Evolutionary conservation across 2,113 vertebrate genomes (phyloP), one percentile per base, ranked within the genome.

Genomic region (Petrocephalus zakoni): DNA sequence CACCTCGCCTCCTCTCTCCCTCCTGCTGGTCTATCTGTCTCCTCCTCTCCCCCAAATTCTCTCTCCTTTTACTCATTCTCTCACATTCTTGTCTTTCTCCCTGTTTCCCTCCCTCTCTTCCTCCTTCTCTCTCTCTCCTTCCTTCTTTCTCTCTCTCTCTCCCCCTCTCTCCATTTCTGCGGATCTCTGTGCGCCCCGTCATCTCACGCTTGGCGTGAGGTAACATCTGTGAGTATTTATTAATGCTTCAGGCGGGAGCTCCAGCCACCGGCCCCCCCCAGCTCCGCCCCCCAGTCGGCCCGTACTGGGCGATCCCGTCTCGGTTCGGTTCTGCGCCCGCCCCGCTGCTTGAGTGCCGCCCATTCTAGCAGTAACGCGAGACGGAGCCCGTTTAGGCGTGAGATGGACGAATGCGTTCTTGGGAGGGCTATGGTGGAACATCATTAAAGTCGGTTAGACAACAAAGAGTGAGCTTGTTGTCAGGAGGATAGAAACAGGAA

Each of bases 191-290:
- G 61, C 37, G 46, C 49, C 83, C 49, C 22, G 7, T 86, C 84
- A 29, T 78, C 51, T 56, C 61, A 25, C 58, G 22, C n/a, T 89
- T 64, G 46, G 46, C 29, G 49, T 64, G 84, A 34, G 51, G 49
- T 83, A 89, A 87, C 89, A 87, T 89, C 89, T 89, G 89, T 29
- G 52, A 89, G 53, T 51, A 87, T 19, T 87, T 83, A 87, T 87
- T 87, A 56, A 46, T 64, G 55, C 55, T 89, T 75, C 87, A 53
- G 81, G 47, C 75, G 21, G 53, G 72, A 87, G 75, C 52, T 51
- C 64, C 51, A 56, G 84, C 84, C 84, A 42, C n/a, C 15, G 56
- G 83, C 88, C 58, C 37, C 7, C 19, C n/a, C 17, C 4, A 10
- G 82, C 47, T 22, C 22, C 47, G 17, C 53, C 87, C 61, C 47